Base-by-base conservation (phyloP, 2,797 vertebrate species). In the Zalophus californianus region DNA sequence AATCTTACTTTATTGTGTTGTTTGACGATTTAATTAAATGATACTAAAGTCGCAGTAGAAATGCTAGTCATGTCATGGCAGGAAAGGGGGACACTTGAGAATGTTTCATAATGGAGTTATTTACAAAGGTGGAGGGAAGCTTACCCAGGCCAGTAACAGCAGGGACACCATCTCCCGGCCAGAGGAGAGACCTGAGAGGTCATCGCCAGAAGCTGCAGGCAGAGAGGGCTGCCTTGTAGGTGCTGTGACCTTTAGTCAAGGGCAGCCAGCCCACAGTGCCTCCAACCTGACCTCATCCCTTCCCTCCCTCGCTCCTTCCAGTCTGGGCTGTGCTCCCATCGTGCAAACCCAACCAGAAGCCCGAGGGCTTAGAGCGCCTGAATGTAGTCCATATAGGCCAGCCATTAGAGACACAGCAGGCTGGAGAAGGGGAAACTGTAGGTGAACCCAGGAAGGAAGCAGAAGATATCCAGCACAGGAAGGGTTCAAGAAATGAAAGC, bases 11-110 rank as follows among this genome's bases (percentile, higher is more conserved):
- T 41, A 35, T 27, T 1, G 27, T 62, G 83, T 68, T 86, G n/a
- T 82, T 62, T 52, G n/a, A 89, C 14, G 38, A 85, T 32, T 80
- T 79, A 84, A 89, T 92, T 83, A 83, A 75, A 66, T n/a, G 87
- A 88, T 32, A 35, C n/a, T 35, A 58, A 44, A 93, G n/a, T 88
- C 15, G 8, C 1, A 21, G 13, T 23, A 72, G 60, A 64, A 87
- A 35, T 48, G 73, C 80, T 66, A 32, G 14, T 68, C 85, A n/a
- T 44, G 35, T 25, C 52, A n/a, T 58, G 20, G 52, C 4, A 11
- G 70, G n/a, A 60, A 20, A 44, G 20, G 1, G 20, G 27, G 25
- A 44, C n/a, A 11, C 32, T 73, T 72, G 75, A 94, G 41, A 90
- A 44, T 48, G 54, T 62, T 62, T 77, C 62, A 35, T 38, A 38